These are phyloP conservation scores for Campoplex nolae DNA, from an alignment of 2,888 invertebrate genomes.

Conservation along the genomic window DNA sequence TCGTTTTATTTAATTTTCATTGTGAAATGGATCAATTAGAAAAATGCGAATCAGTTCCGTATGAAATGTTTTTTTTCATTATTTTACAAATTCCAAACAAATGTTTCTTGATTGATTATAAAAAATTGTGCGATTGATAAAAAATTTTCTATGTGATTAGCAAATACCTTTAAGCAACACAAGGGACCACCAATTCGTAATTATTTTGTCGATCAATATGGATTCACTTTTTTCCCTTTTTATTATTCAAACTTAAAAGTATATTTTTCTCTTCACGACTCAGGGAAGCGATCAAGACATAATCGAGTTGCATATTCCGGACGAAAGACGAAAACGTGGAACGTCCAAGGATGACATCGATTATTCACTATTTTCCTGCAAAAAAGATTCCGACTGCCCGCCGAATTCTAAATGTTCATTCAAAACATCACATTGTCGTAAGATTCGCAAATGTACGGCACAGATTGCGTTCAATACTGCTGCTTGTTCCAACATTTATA, in stretches of 20 bases:
- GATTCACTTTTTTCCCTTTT: background rate
- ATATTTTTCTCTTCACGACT: background rate
- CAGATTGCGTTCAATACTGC: background rate
- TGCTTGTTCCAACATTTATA: background rate
- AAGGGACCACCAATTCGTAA: too few relatives aligned
- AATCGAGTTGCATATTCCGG: slow-evolving; percentile 73
- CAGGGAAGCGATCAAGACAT: slow-evolving; percentile 70
- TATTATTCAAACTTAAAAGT: background rate
- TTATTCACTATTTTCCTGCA: slow-evolving; percentile 58
- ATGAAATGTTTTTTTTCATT: too few relatives aligned
- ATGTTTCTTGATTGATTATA: too few relatives aligned
- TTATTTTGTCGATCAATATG: background rate
- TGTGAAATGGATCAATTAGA: too few relatives aligned
- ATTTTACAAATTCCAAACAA: too few relatives aligned
- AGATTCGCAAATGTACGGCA: slow-evolving; percentile 12
- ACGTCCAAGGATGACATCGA: slow-evolving; percentile 34
- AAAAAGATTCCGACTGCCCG: slow-evolving; percentile 69
- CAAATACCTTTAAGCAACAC: too few relatives aligned
- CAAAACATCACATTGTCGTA: slow-evolving; percentile 34
- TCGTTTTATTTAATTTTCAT: too few relatives aligned
- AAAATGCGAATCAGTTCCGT: too few relatives aligned
- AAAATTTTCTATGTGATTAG: too few relatives aligned
- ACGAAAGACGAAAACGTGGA: slow-evolving; percentile 70
- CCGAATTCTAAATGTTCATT: slow-evolving; percentile 59
- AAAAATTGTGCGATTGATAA: too few relatives aligned